Base-by-base conservation (phyloP, 2,113 vertebrate species). In the Dromas ardeola region DNA sequence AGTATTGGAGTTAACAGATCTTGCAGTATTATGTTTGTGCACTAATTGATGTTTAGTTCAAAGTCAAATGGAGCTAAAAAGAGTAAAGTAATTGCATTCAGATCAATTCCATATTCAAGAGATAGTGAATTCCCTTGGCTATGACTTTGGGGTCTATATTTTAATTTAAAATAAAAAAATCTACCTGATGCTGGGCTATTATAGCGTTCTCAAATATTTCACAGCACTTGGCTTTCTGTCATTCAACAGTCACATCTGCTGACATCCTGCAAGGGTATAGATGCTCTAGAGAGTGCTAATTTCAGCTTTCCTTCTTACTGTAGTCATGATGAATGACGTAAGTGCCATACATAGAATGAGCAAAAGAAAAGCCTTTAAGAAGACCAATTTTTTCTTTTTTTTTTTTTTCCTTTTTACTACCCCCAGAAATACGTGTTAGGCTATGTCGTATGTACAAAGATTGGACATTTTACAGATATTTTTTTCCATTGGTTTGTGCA, bases 1-100 rank as follows among this genome's bases (percentile, higher is more conserved):
- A 14, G 27, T n/a, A 20, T 55, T 91, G 67, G 82, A 94, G 89
- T 49, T 34, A 97, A 84, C 92, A 45, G 76, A 66, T 97, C 90
- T 66, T 43, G 69, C 56, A 52, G 69, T 40, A 11, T 92, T 79
- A 34, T 71, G 89, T 94, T 93, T 89, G 83, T 26, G 77, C 42
- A 12, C 81, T 90, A 96, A 95, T 95, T 95, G 94, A 63, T 76
- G 89, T 69, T 79, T 70, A 76, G 88, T 95, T 95, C 90, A 92
- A 90, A 95, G 74, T 90, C 88, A 95, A 56, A 43, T 21, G 4
- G 85, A 10, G 94, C 96, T 88, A 59, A 90, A 91, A 90, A 71
- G 96, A 92, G 81, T 66, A 4, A 93, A 94, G 95, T 88, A 32
- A 92, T 93, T 95, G 91, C 49, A 47, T 93, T 95, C 86, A 77